These are phyloP conservation scores for Heterodera filipjevi DNA, from an alignment of 2,888 invertebrate species.

Conservation along the genomic window DNA sequence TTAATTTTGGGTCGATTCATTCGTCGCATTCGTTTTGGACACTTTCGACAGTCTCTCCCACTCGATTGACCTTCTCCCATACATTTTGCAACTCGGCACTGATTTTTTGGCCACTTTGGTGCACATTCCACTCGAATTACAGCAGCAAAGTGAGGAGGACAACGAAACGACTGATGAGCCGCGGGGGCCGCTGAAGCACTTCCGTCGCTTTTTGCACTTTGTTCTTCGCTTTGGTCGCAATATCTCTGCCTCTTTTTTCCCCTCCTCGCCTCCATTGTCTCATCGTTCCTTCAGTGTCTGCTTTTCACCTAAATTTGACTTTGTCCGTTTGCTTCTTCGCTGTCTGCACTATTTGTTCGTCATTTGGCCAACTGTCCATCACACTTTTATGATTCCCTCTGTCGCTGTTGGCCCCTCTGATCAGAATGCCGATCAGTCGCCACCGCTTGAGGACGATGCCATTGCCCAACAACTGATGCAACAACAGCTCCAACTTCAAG, in stretches of 20 bases:
- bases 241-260: no score
- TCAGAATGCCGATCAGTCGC: background rate
- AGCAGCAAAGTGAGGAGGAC: background rate
- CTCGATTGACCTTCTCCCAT: background rate
- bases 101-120: constrained; percentile 7
- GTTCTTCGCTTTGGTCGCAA: background rate
- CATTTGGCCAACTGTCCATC: background rate
- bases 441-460: background rate
- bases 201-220: constrained; percentile 9
- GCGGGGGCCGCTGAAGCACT: background rate
- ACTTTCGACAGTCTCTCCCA: constrained; percentile 17
- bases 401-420: background rate
- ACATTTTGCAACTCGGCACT: background rate
- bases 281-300: background rate
- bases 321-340: constrained; percentile 2
- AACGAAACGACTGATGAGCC: background rate
- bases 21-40: constrained; percentile 22
- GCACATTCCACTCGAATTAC: constrained; percentile 5
- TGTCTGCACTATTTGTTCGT: constrained; percentile 12
- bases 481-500: background rate
- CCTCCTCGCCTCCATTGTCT: background rate
- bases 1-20: constrained; percentile 24
- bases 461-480: background rate
- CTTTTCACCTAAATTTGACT: background rate
- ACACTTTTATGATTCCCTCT: background rate